phyloP scores from a whole-genome alignment of 2,888 invertebrate genomes.

The Idaea biselata region DNA sequence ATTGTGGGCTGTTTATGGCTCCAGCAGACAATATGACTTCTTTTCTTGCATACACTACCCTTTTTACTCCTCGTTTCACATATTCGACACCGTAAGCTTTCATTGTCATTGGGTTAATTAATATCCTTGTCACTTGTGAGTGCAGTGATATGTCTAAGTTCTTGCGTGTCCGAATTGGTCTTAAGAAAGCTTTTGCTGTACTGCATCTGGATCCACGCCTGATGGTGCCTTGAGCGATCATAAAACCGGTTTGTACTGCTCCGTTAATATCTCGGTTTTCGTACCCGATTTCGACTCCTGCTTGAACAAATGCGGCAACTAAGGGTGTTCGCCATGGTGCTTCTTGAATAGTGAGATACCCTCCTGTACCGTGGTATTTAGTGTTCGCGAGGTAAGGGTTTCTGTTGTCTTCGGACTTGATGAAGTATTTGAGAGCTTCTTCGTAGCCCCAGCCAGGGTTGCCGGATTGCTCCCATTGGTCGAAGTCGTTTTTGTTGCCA shows the following conservation, averaged over 20 bases:
- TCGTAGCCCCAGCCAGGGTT: conserved; percentile 94
- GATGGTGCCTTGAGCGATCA: conserved; percentile 91
- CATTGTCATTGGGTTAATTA: conserved; percentile 87
- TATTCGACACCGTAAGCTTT: conserved; percentile 91
- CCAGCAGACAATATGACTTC: conserved; percentile 95
- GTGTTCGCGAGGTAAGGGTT: conserved; percentile 89
- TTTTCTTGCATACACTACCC: conserved; percentile 86
- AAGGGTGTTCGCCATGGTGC: conserved; percentile 91
- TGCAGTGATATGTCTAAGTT: conserved; percentile 92
- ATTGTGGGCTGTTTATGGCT: conserved; percentile 94
- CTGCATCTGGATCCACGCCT: conserved; percentile 90
- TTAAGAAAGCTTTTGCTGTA: conserved; percentile 92
- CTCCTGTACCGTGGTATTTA: conserved; percentile 86
- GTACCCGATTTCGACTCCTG: conserved; percentile 91
- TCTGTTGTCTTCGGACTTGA: conserved; percentile 93
- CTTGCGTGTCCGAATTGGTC: conserved; percentile 86
- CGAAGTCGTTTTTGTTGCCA: conserved; percentile 91
- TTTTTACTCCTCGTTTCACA: conserved; percentile 85
- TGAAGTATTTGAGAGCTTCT: conserved; percentile 92
- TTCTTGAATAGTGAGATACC: conserved; percentile 89
- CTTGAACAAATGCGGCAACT: conserved; percentile 90
- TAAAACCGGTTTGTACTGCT: conserved; percentile 88
- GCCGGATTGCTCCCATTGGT: conserved; percentile 92
- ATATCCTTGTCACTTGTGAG: conserved; percentile 87
- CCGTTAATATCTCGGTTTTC: conserved; percentile 92